Evolutionary conservation across 2,888 invertebrate genomes (phyloP), one percentile per base, ranked within the genome.

Genomic region (Pandemis cinnamomeana): DNA sequence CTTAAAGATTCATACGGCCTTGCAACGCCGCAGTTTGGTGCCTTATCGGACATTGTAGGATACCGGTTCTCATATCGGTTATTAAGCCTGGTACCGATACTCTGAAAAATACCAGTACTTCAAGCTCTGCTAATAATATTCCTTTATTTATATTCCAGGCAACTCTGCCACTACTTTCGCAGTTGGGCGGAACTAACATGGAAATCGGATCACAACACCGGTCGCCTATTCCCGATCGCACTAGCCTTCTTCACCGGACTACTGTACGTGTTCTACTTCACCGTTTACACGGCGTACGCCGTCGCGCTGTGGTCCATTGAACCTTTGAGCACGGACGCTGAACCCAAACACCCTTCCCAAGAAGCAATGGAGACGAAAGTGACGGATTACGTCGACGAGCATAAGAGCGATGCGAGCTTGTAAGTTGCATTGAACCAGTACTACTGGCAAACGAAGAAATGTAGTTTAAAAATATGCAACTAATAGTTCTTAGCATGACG

Each of bases 231-330:
- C 71, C 88, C 91, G 3, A 20, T 80, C 0, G 85, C 75, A 0
- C 85, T 91, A 41, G 91, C 86, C 2, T 48, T 72, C 1, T 7
- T 81, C 6, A 89, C 91, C 2, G 88, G 80, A 0, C 15, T 83
- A 13, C 80, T 90, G 61, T 92, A 92, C 89, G 69, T 79, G 0
- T 44, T 85, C 7, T 91, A 91, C 87, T 85, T 80, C 78, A 78
- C 71, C 0, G 81, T 90, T 53, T 86, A 81, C 80, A 81, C 81
- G 0, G 36, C 82, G 11, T 81, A 90, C 82, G 81, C 85, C 7
- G 72, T 84, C 0, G 83, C 87, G 0, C 78, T 87, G 71, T 93
- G 93, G 93, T 78, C 91, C 63, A 79, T 90, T 0, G 90, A 90
- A 79, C 93, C 93, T 10, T 83, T 91, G 2, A 82, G 85, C 76